phyloP scores from a whole-genome alignment of 2,888 invertebrate species.

The Synanthedon tipuliformis region DNA sequence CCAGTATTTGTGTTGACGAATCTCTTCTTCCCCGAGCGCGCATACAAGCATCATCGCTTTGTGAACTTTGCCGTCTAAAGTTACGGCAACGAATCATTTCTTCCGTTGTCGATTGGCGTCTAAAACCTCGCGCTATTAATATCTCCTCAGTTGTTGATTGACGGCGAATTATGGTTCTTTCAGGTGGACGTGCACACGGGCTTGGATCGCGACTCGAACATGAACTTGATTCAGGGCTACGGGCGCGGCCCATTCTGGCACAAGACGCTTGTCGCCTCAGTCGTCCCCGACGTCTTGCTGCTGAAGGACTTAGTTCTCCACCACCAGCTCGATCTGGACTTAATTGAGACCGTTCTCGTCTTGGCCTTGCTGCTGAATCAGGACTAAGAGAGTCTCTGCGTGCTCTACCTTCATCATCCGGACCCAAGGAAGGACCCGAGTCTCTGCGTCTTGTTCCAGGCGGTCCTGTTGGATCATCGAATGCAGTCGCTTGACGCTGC shows the following conservation, averaged over 20 bases:
- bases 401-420: constrained; percentile 83
- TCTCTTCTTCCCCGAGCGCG: constrained; percentile 81
- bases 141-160: constrained; percentile 95
- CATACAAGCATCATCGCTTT: constrained; percentile 83
- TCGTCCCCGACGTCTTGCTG: constrained; percentile 75
- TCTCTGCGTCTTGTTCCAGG: constrained; percentile 78
- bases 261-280: constrained; percentile 85
- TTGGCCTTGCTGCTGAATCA: constrained; percentile 83
- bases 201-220: constrained; percentile 88
- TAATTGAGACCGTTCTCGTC: constrained; percentile 82
- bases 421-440: constrained; percentile 86
- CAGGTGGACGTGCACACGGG: constrained; percentile 75
- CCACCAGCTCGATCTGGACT: constrained; percentile 86
- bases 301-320: constrained; percentile 82
- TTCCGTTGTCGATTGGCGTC: constrained; percentile 90
- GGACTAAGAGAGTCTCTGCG: constrained; percentile 90
- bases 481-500: constrained; percentile 89
- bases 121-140: constrained; percentile 88
- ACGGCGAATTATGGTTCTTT: constrained; percentile 81
- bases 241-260: constrained; percentile 68
- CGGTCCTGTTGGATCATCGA: constrained; percentile 85
- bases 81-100: constrained; percentile 94
- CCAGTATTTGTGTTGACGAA: constrained; percentile 90
- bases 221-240: constrained; percentile 79
- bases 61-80: constrained; percentile 90